Conservation (phyloP, 2,797 vertebrate species). For the Neopelma chrysocephalum region DNA sequence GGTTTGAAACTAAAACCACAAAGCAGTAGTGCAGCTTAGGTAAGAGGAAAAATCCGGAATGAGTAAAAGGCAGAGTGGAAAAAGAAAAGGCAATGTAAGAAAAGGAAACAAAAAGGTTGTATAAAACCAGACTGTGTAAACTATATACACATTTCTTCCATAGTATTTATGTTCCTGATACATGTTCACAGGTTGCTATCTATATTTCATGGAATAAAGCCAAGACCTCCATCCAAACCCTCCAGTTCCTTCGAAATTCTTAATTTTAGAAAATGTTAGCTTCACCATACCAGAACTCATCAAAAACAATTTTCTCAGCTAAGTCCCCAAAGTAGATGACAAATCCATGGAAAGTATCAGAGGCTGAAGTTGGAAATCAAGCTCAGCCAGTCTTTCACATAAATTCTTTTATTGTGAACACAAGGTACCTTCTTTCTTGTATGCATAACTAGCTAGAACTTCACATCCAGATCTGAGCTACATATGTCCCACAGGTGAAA, state of each 20-base stretch:
- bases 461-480: not conserved
- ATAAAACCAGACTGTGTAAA: not conserved
- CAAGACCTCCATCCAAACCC: not conserved
- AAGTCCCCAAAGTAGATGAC: not conserved
- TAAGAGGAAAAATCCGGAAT: not conserved
- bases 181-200: not conserved
- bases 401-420: not conserved
- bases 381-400: not conserved
- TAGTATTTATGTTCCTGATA: not conserved
- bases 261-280: not conserved
- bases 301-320: not conserved
- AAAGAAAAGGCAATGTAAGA: not conserved
- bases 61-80: not conserved
- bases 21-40: not conserved
- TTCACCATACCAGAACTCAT: not conserved
- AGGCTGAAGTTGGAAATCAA: not conserved
- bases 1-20: not conserved
- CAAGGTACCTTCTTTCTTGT: not conserved
- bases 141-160: not conserved
- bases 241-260: not conserved
- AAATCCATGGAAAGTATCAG: not conserved
- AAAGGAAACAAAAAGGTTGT: not conserved
- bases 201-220: not conserved
- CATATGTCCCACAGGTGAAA: not conserved
- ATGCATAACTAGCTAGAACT: not conserved